Evolutionary conservation across 2,888 invertebrate species (phyloP).

Genomic region (Acanthoscelides obtectus): DNA sequence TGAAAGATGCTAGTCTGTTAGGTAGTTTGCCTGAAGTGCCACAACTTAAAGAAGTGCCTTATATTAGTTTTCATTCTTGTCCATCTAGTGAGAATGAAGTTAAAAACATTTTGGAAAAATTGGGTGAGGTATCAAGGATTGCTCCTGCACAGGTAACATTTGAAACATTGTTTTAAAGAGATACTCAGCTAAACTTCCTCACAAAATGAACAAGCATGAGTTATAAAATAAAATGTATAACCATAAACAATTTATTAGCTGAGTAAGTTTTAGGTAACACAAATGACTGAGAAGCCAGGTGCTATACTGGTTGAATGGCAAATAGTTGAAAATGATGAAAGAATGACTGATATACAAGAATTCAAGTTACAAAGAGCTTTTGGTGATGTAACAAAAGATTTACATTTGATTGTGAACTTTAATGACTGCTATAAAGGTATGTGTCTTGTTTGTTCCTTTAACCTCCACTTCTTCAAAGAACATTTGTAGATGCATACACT

Average conservation of each 20-base stretch:
- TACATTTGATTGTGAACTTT: constrained; percentile 38
- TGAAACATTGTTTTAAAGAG: too few species aligned
- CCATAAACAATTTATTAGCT: neutral
- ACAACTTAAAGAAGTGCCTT: constrained; percentile 53
- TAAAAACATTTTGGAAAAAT: constrained; percentile 28
- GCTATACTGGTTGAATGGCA: constrained; percentile 53
- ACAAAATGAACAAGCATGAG: too few species aligned
- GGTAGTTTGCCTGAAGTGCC: constrained; percentile 56
- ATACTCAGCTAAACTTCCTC: too few species aligned
- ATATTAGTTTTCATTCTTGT: constrained; percentile 49
- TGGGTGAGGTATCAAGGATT: constrained; percentile 37
- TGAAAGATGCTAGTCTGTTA: constrained; percentile 32
- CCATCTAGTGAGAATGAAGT: constrained; percentile 34
- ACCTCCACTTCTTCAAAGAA: neutral
- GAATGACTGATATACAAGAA: constrained; percentile 45
- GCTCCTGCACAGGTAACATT: constrained; percentile 41
- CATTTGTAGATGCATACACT: too few species aligned
- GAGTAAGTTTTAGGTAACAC: constrained; percentile 46
- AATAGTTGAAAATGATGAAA: constrained; percentile 44
- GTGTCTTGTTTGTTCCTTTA: constrained; percentile 1
- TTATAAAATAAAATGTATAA: too few species aligned
- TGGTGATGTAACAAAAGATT: constrained; percentile 41
- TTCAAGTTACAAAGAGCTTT: constrained; percentile 47
- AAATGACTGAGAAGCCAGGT: constrained; percentile 51
- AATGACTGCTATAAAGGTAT: constrained; percentile 46